Evolutionary conservation across 1,140 invertebrate genomes (phyloP), one percentile per base, ranked within the genome.

Genomic region (Aphis gossypii): DNA sequence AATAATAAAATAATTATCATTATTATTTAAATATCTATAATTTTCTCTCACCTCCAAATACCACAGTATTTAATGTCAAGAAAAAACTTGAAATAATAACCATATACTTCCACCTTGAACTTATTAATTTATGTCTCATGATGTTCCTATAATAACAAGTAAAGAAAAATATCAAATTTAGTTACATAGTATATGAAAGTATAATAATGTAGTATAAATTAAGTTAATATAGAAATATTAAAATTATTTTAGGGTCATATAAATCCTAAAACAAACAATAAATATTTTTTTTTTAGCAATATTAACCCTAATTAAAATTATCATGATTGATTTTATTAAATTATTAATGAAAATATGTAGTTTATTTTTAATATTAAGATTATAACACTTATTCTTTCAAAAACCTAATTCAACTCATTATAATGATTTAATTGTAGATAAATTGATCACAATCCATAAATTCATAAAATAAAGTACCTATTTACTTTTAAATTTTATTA

Each of bases 41-140:
- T 2, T 56, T 56, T 41, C 2, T 60, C 56, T 68, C 14, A 90
- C 89, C 56, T 90, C 89, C 89, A 90, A 90, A 60, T 68, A 90
- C 56, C 18, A 44, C 56, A 46, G 89, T 90, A 21, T n/a, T 90
- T 18, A 90, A 68, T 68, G 54, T 90, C 25, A 68, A 44, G 7
- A 60, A 90, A 44, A 90, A 44, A 68, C 54, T 90, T 90, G 54
- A 46, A 44, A 90, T 44, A 68, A 90, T 68, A 25, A 90, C 8
- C 14, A 60, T 90, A 46, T 5, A 38, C 68, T 90, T 44, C 89
- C 89, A 90, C 46, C 38, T 90, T 90, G 56, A 68, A 68, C 11
- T 90, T 8, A 68, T 68, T n/a, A 90, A 23, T 8, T 90, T 90
- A 90, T 41, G 89, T n/a, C 38, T 68, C 89, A 90, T 68, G 89